Base-by-base conservation (phyloP, 2,797 vertebrate genomes). In the Miichthys miiuy region DNA sequence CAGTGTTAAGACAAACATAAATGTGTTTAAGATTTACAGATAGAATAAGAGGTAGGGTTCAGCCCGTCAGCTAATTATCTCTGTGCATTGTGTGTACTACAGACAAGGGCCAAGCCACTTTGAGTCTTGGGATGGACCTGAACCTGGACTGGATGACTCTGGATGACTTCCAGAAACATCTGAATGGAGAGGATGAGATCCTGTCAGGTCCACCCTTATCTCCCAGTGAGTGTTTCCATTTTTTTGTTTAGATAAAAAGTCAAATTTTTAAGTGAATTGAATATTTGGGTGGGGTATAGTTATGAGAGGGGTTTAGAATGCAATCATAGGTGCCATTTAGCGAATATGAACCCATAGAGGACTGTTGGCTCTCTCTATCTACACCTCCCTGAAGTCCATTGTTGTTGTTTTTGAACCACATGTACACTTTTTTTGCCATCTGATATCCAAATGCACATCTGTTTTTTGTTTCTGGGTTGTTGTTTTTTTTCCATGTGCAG, bases 121-220 rank as follows among this genome's bases (percentile, higher is more conserved):
- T 98, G 81, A 98, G 95, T 89, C 93, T 99, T 68, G 98, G 97
- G 67, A 97, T 99, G 96, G 97, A 99, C 81, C 95, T 99, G 27
- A 97, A 99, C 83, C 91, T 99, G 79, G 97, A 99, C 77, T 99
- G 97, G 98, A 97, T 99, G 95, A 97, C 97, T 0, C 87, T 99
- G 54, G 98, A 99, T 52, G 97, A 99, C 83, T 99, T 99, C 84
- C 98, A 99, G 85, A 99, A 97, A 91, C 98, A 99, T 91, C 95
- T 99, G 60, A 96, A 97, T 61, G 98, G 98, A 79, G 96, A 96
- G 62, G 96, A 99, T 91, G 97, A 98, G 87, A 95, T 96, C 74
- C 90, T 95, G 14, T 87, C 94, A 14, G 93, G 94, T 51, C 89
- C 93, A 65, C 93, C 95, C 0, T 81, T 99, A 89, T 96, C 98